Percentiles rank a stretch among this genome's conserved stretches.
phyloP scores from a whole-genome alignment of 2,888 invertebrate genomes.

The Callinectes sapidus region DNA sequence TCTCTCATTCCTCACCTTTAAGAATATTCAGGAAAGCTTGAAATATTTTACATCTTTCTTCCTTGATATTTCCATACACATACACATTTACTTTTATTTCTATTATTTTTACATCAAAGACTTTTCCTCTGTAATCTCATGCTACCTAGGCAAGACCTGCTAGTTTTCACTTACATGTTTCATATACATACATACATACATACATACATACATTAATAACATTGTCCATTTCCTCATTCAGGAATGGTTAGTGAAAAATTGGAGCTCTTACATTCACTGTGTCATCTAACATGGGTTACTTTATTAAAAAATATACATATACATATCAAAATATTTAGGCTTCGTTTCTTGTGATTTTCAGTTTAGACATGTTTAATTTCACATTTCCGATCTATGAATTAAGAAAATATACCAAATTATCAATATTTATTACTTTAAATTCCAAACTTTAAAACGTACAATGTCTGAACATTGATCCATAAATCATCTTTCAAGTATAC shows the following conservation, averaged over 20 bases:
- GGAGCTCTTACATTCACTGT: background rate
- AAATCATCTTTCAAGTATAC: too few species aligned
- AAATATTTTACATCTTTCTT: background rate
- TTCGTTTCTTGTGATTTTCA: background rate
- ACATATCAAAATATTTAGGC: background rate
- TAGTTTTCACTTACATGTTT: background rate
- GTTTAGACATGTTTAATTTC: background rate
- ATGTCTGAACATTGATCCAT: too few species aligned
- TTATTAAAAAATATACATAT: constrained; percentile 4
- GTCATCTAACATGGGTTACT: background rate
- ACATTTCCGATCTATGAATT: background rate
- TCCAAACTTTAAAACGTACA: background rate
- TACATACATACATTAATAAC: background rate
- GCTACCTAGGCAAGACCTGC: background rate
- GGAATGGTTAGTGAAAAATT: background rate
- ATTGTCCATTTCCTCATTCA: background rate
- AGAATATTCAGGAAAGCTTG: background rate
- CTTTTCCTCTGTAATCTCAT: background rate
- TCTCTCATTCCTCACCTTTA: background rate
- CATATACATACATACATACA: background rate
- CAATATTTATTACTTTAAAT: background rate
- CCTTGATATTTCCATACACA: background rate
- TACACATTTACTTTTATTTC: background rate
- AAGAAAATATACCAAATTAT: background rate
- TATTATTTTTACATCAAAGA: background rate